Evolutionary conservation across 1,140 invertebrate genomes (phyloP).

Genomic region (Calliphora vicina): DNA sequence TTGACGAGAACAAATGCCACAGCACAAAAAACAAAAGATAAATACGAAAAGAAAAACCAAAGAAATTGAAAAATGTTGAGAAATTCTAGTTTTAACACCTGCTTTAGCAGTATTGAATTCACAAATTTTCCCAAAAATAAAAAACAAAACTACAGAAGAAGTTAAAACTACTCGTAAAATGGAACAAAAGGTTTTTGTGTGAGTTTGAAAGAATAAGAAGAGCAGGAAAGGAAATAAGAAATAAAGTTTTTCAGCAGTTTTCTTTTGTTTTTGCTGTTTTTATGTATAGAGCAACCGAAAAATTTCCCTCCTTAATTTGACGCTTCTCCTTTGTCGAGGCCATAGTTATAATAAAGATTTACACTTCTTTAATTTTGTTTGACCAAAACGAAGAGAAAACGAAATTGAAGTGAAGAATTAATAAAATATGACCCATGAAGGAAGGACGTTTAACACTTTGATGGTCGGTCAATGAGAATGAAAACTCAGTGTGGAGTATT

Average conservation of each 20-base stretch:
- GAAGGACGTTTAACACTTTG: background rate
- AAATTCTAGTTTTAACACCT: constrained; percentile 32
- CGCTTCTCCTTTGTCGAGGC: constrained; percentile 15
- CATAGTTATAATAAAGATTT: background rate
- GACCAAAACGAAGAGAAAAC: background rate
- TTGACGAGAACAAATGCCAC: background rate
- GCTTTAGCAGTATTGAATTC: background rate
- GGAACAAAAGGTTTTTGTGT: background rate
- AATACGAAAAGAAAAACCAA: background rate
- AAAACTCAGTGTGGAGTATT: no score
- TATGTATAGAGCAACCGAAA: background rate
- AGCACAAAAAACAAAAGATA: background rate
- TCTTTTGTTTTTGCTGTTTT: background rate
- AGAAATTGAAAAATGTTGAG: background rate
- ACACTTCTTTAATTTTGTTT: constrained; percentile 17
- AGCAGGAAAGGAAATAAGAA: background rate
- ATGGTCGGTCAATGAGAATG: background rate
- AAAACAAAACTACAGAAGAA: background rate
- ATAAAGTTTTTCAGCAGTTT: background rate
- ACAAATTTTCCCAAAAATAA: constrained; percentile 1
- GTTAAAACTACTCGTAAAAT: background rate
- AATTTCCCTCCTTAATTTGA: constrained; percentile 21
- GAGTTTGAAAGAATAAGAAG: background rate
- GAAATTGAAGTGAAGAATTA: background rate
- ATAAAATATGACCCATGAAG: background rate